Conservation (phyloP, 2,113 vertebrate species). For the Bufo gargarizans region DNA sequence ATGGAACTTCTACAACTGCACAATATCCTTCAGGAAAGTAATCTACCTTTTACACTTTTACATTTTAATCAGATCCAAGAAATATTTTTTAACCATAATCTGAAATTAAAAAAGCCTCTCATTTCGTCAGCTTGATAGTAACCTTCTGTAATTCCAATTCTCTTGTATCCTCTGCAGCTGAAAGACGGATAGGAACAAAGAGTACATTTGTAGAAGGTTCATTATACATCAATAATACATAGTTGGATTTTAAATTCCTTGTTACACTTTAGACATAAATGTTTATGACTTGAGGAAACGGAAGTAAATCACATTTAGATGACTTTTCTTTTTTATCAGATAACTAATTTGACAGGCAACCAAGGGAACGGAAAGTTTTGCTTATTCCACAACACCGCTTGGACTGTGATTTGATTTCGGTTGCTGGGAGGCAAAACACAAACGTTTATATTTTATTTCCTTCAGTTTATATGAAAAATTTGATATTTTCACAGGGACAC, state of each 20-base stretch:
- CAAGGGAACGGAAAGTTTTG: constrained; percentile 62
- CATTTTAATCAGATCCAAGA: constrained; percentile 11
- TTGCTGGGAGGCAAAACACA: constrained; percentile 63
- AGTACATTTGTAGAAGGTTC: not conserved
- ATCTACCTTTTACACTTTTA: not conserved
- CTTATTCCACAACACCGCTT: constrained; percentile 64
- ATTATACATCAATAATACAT: not conserved
- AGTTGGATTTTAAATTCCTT: constrained; percentile 49
- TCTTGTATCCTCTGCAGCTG: constrained; percentile 23
- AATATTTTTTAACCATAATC: not conserved
- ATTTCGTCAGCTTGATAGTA: constrained; percentile 12
- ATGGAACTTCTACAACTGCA: not conserved
- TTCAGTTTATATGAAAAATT: constrained; percentile 58
- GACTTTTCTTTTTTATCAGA: constrained; percentile 65
- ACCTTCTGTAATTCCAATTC: constrained; percentile 11
- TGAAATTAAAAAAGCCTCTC: not conserved
- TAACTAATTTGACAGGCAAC: constrained; percentile 67
- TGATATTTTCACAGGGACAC: constrained; percentile 63
- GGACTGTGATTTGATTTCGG: constrained; percentile 62
- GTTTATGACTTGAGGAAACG: constrained; percentile 61
- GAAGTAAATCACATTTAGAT: constrained; percentile 65
- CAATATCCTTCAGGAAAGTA: not conserved
- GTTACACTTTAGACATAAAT: constrained; percentile 35
- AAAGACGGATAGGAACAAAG: constrained; percentile 24
- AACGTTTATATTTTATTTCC: constrained; percentile 62